Evolutionary conservation across 1,140 invertebrate species (phyloP), one percentile per base, ranked within the genome.

Genomic region (Polypedilum pembai): DNA sequence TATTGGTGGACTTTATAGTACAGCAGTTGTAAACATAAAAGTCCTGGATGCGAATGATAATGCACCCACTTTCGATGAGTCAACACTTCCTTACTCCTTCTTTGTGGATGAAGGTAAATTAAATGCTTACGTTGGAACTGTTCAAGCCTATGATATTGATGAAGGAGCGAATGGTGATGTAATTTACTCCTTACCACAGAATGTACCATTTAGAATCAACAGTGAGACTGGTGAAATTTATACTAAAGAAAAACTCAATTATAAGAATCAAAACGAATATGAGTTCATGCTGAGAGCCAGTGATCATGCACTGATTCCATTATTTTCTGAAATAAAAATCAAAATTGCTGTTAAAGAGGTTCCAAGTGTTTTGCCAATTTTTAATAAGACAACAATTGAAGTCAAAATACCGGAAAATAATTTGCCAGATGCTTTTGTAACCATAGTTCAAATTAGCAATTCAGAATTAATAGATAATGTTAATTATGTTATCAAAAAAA

Each of bases 31-130:
- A 0, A 94, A 94, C 78, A 92, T 96, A 18, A 91, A 90, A 79
- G 91, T 96, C 0, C 93, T 92, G 0, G 94, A 95, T 79, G 93
- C 94, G 45, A 95, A 96, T 78, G 94, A 96, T 78, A 93, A 94
- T 76, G 94, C 92, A 83, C 92, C 91, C 0, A 90, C 91, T 77
- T 95, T 95, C 79, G 86, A 91, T 7, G 88, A 88, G 33, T 83
- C 84, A 10, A 83, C 82, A 3, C 77, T 88, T 63, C 91, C 92
- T 0, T 95, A 95, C 78, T 84, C 88, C 20, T 95, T 95, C 80
- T 83, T 87, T 8, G 91, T 95, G 0, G 90, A 92, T 79, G 94
- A 96, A 86, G 93, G 93, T 74, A 84, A 86, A 65, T 82, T 85
- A 0, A 85, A 88, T 73, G 86, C 86, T 69, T 83, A 87, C 15